These are phyloP conservation scores for Leistus spinibarbis DNA, from an alignment of 2,888 invertebrate species.

Conservation along the genomic window DNA sequence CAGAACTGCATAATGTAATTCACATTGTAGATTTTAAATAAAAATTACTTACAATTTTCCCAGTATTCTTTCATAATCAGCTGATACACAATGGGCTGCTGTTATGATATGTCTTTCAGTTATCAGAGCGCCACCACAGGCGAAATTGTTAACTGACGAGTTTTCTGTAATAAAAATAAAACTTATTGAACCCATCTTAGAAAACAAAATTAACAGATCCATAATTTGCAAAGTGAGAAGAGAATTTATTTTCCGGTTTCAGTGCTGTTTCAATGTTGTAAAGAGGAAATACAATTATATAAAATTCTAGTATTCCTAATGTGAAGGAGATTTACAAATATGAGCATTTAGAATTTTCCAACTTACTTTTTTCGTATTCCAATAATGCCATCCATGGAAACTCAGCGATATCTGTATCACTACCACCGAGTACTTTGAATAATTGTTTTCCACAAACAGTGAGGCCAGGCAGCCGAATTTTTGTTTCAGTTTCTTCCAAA, in stretches of 20 bases:
- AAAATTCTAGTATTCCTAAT: not conserved
- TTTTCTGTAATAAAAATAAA: not conserved
- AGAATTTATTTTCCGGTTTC: conserved; percentile 44
- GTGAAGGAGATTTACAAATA: not conserved
- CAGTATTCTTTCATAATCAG: not conserved
- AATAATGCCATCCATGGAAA: conserved; percentile 68
- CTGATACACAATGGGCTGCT: conserved; percentile 38
- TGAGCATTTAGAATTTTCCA: too few relatives aligned
- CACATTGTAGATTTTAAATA: not conserved
- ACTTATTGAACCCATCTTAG: not conserved
- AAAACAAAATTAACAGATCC: not conserved
- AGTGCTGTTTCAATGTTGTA: conserved; percentile 56
- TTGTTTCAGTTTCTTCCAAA: conserved; percentile 7
- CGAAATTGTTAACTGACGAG: not conserved
- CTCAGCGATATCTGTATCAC: conserved; percentile 58
- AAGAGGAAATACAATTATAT: not conserved
- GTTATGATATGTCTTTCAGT: conserved; percentile 39
- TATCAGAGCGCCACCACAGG: conserved; percentile 18
- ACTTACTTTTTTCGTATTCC: conserved; percentile 55
- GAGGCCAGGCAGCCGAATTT: conserved; percentile 5
- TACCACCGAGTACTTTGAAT: conserved; percentile 14
- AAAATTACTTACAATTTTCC: conserved; percentile 13
- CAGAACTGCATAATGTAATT: too few relatives aligned
- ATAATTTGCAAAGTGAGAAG: not conserved
- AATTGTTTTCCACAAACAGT: conserved; percentile 31